A percentile compares a stretch with the other conserved stretches of the same genome.
Evolutionary conservation across 2,888 invertebrate genomes (phyloP).

Genomic region (Keiferia lycopersicella): DNA sequence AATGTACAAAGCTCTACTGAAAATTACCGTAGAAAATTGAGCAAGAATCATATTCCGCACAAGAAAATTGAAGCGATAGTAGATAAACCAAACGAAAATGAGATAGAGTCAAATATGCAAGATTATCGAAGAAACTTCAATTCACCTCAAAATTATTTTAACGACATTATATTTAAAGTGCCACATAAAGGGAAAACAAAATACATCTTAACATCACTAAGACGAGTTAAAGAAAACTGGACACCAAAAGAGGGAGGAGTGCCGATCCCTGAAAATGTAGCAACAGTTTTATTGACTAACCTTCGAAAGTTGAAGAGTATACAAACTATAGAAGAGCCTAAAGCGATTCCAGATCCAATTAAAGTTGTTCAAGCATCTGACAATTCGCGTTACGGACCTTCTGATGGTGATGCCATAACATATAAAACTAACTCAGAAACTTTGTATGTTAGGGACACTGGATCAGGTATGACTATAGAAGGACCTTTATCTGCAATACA

Average conservation of each 20-base stretch:
- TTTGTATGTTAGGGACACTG: neutral
- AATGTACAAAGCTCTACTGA: too few relatives aligned
- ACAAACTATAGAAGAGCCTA: neutral
- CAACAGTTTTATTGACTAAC: conserved; percentile 7
- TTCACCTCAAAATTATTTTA: neutral
- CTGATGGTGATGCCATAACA: neutral
- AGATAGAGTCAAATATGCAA: neutral
- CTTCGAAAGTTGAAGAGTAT: neutral
- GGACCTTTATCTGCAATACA: neutral
- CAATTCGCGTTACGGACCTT: neutral
- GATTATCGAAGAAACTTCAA: neutral
- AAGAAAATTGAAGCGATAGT: neutral
- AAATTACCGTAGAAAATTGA: neutral
- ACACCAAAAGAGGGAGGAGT: conserved; percentile 30
- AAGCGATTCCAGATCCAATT: neutral
- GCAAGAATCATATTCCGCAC: neutral
- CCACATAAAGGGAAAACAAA: conserved; percentile 20
- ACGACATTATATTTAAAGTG: conserved; percentile 15
- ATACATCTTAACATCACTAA: conserved; percentile 17
- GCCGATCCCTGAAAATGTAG: conserved; percentile 29
- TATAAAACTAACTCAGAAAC: neutral
- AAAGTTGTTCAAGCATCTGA: neutral
- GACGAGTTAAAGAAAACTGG: conserved; percentile 21
- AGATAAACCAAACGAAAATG: neutral
- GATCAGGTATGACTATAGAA: conserved; percentile 5